Conservation (phyloP, 2,797 vertebrate species). For the Pyrocephalus nanus region DNA sequence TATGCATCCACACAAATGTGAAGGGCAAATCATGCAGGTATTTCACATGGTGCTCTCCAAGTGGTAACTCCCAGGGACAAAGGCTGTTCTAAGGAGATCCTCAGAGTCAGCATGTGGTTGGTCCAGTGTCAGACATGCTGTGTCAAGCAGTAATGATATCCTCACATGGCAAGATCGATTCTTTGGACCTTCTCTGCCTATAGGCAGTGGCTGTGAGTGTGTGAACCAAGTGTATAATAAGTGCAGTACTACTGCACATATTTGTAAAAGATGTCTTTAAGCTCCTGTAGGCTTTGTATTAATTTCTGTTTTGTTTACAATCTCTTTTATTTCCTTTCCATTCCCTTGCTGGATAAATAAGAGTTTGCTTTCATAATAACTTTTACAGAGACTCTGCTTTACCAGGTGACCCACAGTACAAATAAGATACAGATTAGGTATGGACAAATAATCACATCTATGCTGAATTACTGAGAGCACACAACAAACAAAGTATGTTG, state of each 20-base stretch:
- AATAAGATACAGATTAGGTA: constrained; percentile 31
- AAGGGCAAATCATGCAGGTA: not conserved
- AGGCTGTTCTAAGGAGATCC: not conserved
- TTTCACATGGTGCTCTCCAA: not conserved
- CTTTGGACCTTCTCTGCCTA: not conserved
- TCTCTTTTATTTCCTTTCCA: not conserved
- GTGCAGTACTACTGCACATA: not conserved
- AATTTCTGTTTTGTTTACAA: not conserved
- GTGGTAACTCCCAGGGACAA: not conserved
- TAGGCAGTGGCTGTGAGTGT: not conserved
- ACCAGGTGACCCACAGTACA: not conserved
- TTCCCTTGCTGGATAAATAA: not conserved
- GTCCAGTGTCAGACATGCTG: not conserved
- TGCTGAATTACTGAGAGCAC: not conserved
- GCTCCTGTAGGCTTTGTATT: not conserved
- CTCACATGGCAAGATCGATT: not conserved
- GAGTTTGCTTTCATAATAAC: not conserved
- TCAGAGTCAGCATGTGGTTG: not conserved
- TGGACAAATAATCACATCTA: not conserved
- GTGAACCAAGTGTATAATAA: not conserved
- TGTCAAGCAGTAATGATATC: not conserved
- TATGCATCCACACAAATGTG: accelerated
- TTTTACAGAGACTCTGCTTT: not conserved
- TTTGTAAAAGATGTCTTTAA: not conserved
- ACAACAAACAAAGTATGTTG: constrained; percentile 19